Base-by-base conservation (phyloP, 2,113 vertebrate genomes). In the Cephalopterus ornatus region DNA sequence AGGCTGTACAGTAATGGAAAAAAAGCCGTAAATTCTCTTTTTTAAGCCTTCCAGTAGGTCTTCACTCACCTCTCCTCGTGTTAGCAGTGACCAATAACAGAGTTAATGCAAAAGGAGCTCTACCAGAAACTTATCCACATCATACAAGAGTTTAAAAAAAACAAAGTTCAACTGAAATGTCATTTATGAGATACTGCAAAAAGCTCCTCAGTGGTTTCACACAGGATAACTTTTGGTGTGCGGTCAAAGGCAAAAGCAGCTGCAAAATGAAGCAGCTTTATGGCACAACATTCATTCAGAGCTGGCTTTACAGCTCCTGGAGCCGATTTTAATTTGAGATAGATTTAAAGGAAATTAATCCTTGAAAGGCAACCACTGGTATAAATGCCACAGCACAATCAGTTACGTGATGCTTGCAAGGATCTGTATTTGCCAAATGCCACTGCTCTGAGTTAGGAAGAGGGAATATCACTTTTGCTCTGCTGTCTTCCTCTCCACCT, bases 201-300 rank as follows among this genome's bases (percentile, higher is more conserved):
- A 94, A 90, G 93, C 70, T 81, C 88, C 62, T 94, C 79, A 24
- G 94, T 65, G 81, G 97, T 98, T 98, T 98, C 98, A 98, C 98
- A 96, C 97, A 30, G 97, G 98, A 97, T 74, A 88, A 84, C 72
- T 95, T 98, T 92, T 97, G 95, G 95, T 96, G 93, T 85, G 89
- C 95, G 55, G 85, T 56, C 35, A 67, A 58, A 88, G 96, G 62
- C 70, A 90, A 44, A 67, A 68, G 88, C 94, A 95, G 88, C 78
- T 95, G 78, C 61, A 92, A 92, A 92, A 95, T 71, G 65, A 88
- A 85, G 8, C 65, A 28, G 71, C 41, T 91, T 52, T 85, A 46
- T 76, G 88, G 78, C 77, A 41, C 19, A 42, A 52, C 81, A 58
- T 52, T 94, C 67, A 85, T 68, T 50, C 56, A 66, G 4, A 86